These are phyloP conservation scores for Tiliacea citrago DNA, from an alignment of 2,888 invertebrate species.

Conservation along the genomic window DNA sequence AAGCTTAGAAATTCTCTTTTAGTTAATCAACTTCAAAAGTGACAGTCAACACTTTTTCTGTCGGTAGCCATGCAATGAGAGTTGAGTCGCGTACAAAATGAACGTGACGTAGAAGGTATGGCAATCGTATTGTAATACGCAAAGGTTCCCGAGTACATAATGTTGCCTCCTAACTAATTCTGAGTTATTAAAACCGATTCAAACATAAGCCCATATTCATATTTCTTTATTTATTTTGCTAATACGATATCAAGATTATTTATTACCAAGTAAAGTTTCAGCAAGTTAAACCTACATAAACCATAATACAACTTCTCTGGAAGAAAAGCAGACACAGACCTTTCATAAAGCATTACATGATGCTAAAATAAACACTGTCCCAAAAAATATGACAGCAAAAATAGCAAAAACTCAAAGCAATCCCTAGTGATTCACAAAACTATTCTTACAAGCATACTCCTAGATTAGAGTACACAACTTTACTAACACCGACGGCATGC, in stretches of 20 bases:
- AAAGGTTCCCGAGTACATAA: not conserved
- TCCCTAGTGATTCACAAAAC: constrained; percentile 2
- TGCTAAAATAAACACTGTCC: not conserved
- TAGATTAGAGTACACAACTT: not conserved
- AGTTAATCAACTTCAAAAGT: not conserved
- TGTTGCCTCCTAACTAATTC: not conserved
- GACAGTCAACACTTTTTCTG: not conserved
- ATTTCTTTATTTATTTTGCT: too few species aligned
- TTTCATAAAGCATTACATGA: not conserved
- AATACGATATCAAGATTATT: too few species aligned
- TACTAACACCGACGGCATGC: not conserved
- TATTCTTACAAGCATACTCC: not conserved
- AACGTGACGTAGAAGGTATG: constrained; percentile 3
- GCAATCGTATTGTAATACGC: not conserved
- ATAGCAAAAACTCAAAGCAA: not conserved
- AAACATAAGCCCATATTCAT: too few species aligned
- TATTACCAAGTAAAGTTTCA: too few species aligned
- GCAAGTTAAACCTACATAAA: too few species aligned
- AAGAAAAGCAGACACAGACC: too few species aligned
- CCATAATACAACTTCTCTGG: too few species aligned
- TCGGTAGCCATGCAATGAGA: not conserved
- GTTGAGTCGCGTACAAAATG: not conserved
- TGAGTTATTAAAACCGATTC: not conserved
- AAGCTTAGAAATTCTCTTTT: not conserved
- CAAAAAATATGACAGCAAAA: not conserved